These are phyloP conservation scores for Chelonoidis abingdonii DNA, from an alignment of 2,113 vertebrate genomes.

Conservation along the genomic window DNA sequence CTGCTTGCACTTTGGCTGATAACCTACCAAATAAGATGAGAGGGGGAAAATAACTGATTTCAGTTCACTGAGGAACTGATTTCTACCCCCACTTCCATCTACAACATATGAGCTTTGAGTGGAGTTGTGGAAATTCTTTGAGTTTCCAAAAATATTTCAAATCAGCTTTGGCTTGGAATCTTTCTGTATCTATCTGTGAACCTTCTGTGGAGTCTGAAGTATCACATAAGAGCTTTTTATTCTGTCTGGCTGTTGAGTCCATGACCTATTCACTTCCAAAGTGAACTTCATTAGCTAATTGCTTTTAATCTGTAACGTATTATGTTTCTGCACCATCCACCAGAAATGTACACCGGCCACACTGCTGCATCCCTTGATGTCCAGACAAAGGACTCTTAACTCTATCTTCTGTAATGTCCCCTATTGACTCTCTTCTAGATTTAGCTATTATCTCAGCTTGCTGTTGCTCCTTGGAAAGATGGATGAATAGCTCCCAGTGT, in stretches of 20 bases:
- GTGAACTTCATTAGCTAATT: not conserved
- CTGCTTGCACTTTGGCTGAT: not conserved
- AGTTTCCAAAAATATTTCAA: not conserved
- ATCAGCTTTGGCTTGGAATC: not conserved
- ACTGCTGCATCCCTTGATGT: not conserved
- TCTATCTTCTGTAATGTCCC: not conserved
- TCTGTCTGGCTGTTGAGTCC: not conserved
- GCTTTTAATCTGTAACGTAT: not conserved
- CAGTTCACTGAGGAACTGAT: not conserved
- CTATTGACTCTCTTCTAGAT: not conserved
- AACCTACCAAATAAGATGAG: not conserved
- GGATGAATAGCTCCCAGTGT: slow-evolving; percentile 38
- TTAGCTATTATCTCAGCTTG: not conserved
- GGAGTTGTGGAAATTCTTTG: not conserved
- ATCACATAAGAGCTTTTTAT: not conserved
- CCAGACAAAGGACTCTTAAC: not conserved
- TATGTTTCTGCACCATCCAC: not conserved
- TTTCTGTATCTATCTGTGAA: not conserved
- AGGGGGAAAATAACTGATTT: not conserved
- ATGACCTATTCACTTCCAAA: not conserved
- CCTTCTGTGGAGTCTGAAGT: not conserved
- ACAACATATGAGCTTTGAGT: not conserved
- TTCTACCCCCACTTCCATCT: not conserved
- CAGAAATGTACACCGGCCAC: not conserved
- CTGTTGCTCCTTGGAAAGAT: not conserved